Conservation (phyloP, 2,113 vertebrate genomes). For the Myanophis thanlyinensis region DNA sequence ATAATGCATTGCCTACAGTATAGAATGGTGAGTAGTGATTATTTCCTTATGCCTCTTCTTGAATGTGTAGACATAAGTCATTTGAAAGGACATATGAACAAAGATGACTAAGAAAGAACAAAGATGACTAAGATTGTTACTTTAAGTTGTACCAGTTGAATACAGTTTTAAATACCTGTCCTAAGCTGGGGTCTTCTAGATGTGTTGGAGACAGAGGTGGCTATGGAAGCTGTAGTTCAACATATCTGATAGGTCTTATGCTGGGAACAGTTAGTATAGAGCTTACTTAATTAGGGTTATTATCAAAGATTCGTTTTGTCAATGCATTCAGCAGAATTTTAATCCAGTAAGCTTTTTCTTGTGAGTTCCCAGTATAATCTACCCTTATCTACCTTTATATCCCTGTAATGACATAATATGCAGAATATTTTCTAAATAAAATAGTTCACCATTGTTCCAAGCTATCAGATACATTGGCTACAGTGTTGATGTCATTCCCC, state of each 20-base stretch:
- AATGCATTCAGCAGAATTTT: not conserved
- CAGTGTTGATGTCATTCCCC: not conserved
- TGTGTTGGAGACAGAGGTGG: not conserved
- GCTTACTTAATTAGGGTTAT: not conserved
- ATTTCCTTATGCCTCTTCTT: not conserved
- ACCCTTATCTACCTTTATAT: not conserved
- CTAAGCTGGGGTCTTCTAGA: not conserved
- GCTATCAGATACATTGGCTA: not conserved
- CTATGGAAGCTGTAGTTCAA: not conserved
- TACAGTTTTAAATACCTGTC: not conserved
- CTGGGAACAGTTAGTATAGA: not conserved
- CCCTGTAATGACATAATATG: not conserved
- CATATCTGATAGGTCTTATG: not conserved
- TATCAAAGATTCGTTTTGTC: not conserved
- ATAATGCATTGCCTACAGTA: not conserved
- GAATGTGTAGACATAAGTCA: not conserved
- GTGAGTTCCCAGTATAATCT: not conserved
- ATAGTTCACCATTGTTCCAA: not conserved
- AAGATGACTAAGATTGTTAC: not conserved
- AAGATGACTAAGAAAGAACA: not conserved
- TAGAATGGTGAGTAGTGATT: not conserved
- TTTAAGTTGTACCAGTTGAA: not conserved
- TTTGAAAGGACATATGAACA: not conserved
- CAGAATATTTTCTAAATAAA: not conserved
- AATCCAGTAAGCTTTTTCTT: not conserved